A percentile compares a stretch with the other conserved stretches of the same genome.
These are phyloP conservation scores for Panagrolaimus sp. DNA, from an alignment of 1,140 invertebrate genomes.

Conservation along the genomic window DNA sequence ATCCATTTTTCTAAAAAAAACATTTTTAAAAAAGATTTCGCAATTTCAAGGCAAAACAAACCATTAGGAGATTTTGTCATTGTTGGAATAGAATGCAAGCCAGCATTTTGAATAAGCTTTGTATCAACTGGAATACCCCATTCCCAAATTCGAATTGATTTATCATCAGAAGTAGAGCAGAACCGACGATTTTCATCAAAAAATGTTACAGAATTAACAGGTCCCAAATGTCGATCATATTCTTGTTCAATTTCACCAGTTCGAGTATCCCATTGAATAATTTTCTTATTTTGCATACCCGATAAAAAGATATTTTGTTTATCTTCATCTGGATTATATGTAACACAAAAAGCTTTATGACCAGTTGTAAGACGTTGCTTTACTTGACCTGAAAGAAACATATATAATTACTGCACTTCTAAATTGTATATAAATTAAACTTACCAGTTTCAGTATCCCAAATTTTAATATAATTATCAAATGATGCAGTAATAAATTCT, in stretches of 20 bases:
- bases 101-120: slow-evolving; percentile 99
- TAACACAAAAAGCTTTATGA: slow-evolving; percentile 69
- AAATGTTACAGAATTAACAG: slow-evolving; percentile 97
- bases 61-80: slow-evolving; percentile 88
- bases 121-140: slow-evolving; percentile 99
- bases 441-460: slow-evolving; percentile 92
- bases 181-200: slow-evolving; percentile 95
- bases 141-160: slow-evolving; percentile 97
- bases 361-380: slow-evolving; percentile 56
- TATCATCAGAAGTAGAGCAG: slow-evolving; percentile 97
- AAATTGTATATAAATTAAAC: slow-evolving; percentile 1
- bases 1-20: slow-evolving; percentile 75
- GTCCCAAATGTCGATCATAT: slow-evolving; percentile 95
- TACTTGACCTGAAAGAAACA: slow-evolving; percentile 44
- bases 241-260: slow-evolving; percentile 85
- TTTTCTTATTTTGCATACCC: slow-evolving; percentile 97
- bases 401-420: slow-evolving; percentile 1
- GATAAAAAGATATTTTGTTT: slow-evolving; percentile 96
- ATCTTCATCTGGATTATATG: slow-evolving; percentile 93
- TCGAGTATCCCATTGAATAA: slow-evolving; percentile 86
- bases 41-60: slow-evolving; percentile 28
- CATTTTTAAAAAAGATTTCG: slow-evolving; percentile 23
- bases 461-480: slow-evolving; percentile 82
- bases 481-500: slow-evolving; percentile 84
- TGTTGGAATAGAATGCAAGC: slow-evolving; percentile 97